phyloP scores from a whole-genome alignment of 2,888 invertebrate species.

The Cephus runcator region DNA sequence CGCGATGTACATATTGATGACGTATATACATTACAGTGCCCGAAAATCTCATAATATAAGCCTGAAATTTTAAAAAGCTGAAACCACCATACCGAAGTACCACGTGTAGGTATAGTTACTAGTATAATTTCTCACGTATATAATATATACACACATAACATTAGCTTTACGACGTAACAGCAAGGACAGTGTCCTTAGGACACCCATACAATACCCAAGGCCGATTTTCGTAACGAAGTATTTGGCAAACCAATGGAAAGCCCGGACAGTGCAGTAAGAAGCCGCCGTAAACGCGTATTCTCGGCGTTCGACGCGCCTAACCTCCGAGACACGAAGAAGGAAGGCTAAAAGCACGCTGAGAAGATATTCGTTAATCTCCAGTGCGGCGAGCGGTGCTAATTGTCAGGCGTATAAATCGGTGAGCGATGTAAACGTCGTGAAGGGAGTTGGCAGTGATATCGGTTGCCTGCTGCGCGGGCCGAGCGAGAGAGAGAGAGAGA shows the following conservation, averaged over 20 bases:
- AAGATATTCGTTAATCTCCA: slow-evolving; percentile 34
- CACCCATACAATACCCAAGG: neutral
- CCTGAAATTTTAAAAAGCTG: neutral
- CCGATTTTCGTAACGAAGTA: neutral
- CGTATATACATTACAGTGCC: neutral
- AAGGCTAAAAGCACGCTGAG: neutral
- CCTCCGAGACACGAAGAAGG: neutral
- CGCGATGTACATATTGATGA: neutral
- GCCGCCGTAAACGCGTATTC: neutral
- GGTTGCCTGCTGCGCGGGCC: neutral
- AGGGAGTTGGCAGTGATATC: slow-evolving; percentile 28
- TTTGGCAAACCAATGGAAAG: neutral
- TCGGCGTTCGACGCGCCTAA: neutral
- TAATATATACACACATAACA: neutral
- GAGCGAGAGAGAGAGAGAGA: slow-evolving; percentile 11
- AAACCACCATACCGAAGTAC: neutral
- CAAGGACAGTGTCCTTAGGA: neutral
- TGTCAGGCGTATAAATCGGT: slow-evolving; percentile 56
- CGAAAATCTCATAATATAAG: neutral
- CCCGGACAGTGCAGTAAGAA: neutral
- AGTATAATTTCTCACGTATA: neutral
- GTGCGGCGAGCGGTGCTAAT: slow-evolving; percentile 41
- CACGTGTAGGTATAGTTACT: neutral
- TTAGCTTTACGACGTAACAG: neutral
- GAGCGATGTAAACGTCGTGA: slow-evolving; percentile 33